Conservation (phyloP, 2,797 vertebrate species). For the Valencia hispanica region DNA sequence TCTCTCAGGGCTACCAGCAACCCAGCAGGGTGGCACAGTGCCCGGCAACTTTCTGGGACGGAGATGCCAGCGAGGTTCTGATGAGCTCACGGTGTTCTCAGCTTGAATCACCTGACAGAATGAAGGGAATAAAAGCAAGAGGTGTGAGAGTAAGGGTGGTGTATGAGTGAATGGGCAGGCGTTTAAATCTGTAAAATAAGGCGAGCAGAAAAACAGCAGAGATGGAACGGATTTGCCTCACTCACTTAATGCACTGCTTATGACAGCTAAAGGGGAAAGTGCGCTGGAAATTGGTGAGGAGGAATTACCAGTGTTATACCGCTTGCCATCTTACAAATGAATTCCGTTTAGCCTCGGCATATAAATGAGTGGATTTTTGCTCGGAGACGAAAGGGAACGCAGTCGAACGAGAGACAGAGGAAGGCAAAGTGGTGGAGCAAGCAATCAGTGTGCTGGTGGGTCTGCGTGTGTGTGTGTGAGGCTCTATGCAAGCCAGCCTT, state of each 20-base stretch:
- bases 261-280: constrained; percentile 87
- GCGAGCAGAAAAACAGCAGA: constrained; percentile 77
- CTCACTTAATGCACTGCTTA: constrained; percentile 94
- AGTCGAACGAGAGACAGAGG: constrained; percentile 67
- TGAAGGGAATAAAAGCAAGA: constrained; percentile 42
- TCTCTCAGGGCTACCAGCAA: constrained; percentile 46
- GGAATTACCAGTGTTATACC: constrained; percentile 88
- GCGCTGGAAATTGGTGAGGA: constrained; percentile 88
- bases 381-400: constrained; percentile 72
- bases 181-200: constrained; percentile 95
- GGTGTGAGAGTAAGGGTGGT: constrained; percentile 69
- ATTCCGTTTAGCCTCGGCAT: constrained; percentile 89
- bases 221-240: constrained; percentile 90
- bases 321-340: constrained; percentile 88
- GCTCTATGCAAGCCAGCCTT: constrained; percentile 79
- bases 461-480: constrained; percentile 40
- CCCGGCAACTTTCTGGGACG: constrained; percentile 80
- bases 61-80: constrained; percentile 90
- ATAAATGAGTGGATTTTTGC: constrained; percentile 91
- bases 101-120: constrained; percentile 77
- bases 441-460: constrained; percentile 73
- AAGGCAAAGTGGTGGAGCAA: constrained; percentile 70
- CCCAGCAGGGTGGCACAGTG: constrained; percentile 37
- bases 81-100: constrained; percentile 89
- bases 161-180: constrained; percentile 89